phyloP scores from a whole-genome alignment of 1,140 invertebrate genomes.

The Leptopilina clavipes region DNA sequence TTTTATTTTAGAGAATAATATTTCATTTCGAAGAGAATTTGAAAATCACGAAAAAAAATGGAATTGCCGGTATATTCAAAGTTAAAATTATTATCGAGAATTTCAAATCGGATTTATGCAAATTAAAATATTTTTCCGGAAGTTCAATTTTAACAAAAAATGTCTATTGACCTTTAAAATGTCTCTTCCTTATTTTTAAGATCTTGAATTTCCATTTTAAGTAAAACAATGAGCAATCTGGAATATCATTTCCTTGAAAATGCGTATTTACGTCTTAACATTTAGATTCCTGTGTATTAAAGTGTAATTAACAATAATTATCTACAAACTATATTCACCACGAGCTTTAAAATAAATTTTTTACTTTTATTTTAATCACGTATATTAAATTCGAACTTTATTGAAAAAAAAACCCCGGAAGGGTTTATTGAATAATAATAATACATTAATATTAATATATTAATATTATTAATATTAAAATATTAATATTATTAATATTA shows the following conservation, averaged over 20 bases:
- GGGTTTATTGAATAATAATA: no score
- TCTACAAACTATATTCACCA: neutral
- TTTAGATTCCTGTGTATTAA: neutral
- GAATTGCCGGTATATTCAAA: no score
- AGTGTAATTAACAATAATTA: neutral
- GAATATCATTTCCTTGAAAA: constrained; percentile 33
- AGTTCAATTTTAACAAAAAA: neutral
- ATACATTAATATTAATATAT: no score
- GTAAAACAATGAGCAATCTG: neutral
- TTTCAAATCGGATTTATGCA: no score
- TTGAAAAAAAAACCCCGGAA: no score
- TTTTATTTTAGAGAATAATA: no score
- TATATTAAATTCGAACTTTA: neutral
- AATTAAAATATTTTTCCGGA: no score
- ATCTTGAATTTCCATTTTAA: neutral
- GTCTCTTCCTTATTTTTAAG: neutral
- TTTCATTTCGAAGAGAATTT: neutral
- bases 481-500: no score
- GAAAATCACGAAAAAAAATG: no score
- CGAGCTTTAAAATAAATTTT: no score
- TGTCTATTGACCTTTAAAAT: neutral
- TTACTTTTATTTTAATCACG: neutral
- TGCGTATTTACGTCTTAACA: constrained; percentile 18
- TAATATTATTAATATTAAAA: no score
- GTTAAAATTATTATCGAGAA: no score